These are phyloP conservation scores for Polietes domitor DNA, from an alignment of 2,888 invertebrate genomes.

Conservation along the genomic window DNA sequence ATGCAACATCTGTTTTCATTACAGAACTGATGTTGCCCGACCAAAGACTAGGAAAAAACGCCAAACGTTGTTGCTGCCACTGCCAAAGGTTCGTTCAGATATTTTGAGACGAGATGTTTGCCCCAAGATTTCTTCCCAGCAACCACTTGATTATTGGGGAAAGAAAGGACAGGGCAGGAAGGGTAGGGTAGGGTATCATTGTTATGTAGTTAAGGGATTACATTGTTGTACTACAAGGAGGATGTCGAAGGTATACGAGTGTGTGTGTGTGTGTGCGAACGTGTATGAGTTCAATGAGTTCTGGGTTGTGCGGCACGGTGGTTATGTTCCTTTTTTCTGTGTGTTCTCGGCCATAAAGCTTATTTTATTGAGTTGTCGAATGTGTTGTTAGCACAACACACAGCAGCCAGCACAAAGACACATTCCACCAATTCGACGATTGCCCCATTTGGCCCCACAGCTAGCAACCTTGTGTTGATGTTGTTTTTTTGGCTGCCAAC, in stretches of 20 bases:
- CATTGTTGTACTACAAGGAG: constrained; percentile 18
- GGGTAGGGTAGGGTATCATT: constrained; percentile 29
- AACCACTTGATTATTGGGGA: neutral
- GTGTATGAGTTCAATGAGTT: constrained; percentile 4
- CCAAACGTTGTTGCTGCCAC: neutral
- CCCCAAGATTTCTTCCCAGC: neutral
- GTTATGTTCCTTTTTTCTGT: constrained; percentile 31
- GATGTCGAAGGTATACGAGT: no score
- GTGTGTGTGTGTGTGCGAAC: no score
- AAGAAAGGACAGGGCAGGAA: neutral
- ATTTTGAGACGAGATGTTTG: neutral
- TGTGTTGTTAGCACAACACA: constrained; percentile 42
- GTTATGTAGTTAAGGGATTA: constrained; percentile 38
- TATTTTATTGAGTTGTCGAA: constrained; percentile 80
- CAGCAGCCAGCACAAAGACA: no score
- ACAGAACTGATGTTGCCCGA: constrained; percentile 13
- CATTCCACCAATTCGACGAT: neutral
- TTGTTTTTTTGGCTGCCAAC: neutral
- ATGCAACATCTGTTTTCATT: constrained; percentile 62
- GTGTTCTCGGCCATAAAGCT: constrained; percentile 77
- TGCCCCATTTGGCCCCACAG: neutral
- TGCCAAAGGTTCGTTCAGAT: constrained; percentile 22
- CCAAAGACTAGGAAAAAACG: constrained; percentile 9
- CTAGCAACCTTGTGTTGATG: neutral
- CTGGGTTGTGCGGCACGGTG: neutral